Evolutionary conservation across 2,888 invertebrate genomes (phyloP).

Genomic region (Lepidocyrtoides sp.): DNA sequence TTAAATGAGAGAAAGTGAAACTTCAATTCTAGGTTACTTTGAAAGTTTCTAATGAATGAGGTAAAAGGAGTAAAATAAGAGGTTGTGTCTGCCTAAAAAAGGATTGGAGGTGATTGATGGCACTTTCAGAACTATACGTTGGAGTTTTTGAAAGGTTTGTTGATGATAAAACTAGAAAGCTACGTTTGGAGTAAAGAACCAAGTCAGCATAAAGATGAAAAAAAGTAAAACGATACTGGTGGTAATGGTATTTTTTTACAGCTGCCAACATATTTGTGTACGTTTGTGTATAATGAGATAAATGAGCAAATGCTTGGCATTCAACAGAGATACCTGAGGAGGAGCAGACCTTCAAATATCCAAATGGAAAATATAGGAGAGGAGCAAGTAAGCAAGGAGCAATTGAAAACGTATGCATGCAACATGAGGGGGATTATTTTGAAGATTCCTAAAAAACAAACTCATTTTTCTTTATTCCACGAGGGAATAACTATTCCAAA

Average conservation of each 20-base stretch:
- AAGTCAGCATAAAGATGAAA: too few relatives aligned
- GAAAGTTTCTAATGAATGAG: background rate
- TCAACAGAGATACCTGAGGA: background rate
- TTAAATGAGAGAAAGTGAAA: background rate
- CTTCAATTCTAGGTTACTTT: background rate
- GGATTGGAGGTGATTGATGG: conserved; percentile 2
- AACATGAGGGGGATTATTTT: background rate
- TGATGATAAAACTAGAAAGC: too few relatives aligned
- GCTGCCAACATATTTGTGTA: too few relatives aligned
- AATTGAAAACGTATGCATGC: conserved; percentile 8
- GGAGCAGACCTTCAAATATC: background rate
- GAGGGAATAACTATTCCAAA: background rate
- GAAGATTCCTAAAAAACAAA: background rate
- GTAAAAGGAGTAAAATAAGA: background rate
- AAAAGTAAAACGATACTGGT: too few relatives aligned
- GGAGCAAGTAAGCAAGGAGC: background rate
- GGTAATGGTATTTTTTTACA: too few relatives aligned
- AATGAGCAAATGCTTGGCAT: background rate
- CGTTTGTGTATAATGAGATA: background rate
- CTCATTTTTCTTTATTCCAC: conserved; percentile 18
- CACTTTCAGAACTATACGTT: background rate
- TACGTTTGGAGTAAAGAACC: background rate
- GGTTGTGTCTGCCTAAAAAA: too few relatives aligned
- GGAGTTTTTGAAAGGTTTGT: too few relatives aligned
- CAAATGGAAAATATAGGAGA: background rate